Percentiles rank a stretch among this genome's conserved stretches.
Conservation (phyloP, 2,888 invertebrate species). For the Caenorhabditis sulstoni region DNA sequence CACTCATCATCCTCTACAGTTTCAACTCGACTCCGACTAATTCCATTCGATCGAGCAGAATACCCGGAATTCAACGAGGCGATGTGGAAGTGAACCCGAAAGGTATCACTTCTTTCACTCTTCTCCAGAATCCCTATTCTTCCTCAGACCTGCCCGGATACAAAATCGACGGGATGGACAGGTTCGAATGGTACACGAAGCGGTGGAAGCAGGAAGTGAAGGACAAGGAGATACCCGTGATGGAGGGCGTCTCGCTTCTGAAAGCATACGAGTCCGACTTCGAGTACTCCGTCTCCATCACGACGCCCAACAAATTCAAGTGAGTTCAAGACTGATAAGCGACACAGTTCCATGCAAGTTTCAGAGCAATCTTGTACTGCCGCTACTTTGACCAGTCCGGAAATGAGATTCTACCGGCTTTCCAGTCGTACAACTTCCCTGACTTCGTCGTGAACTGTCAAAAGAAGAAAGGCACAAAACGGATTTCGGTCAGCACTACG, state of each 20-base stretch:
- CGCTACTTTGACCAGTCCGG: slow-evolving; percentile 43
- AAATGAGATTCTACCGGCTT: slow-evolving; percentile 25
- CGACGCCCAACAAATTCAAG: slow-evolving; percentile 35
- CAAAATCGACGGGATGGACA: slow-evolving; percentile 46
- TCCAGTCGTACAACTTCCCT: slow-evolving; percentile 47
- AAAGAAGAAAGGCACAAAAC: slow-evolving; percentile 33
- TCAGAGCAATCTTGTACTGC: slow-evolving; percentile 45
- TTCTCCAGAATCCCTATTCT: not conserved
- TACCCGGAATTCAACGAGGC: not conserved
- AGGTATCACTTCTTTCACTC: slow-evolving; percentile 1
- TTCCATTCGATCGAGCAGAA: not conserved
- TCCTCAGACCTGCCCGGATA: slow-evolving; percentile 33
- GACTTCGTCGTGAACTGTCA: slow-evolving; percentile 46
- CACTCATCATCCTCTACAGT: slow-evolving; percentile 46
- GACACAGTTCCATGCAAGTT: not conserved
- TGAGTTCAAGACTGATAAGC: not conserved
- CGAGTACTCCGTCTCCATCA: slow-evolving; percentile 38
- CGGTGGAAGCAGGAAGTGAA: slow-evolving; percentile 42
- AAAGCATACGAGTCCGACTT: slow-evolving; percentile 48
- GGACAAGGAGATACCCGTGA: slow-evolving; percentile 25
- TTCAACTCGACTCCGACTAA: slow-evolving; percentile 34
- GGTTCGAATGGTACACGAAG: slow-evolving; percentile 46
- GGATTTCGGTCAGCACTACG: slow-evolving; percentile 36
- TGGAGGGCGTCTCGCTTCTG: slow-evolving; percentile 32
- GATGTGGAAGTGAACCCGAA: slow-evolving; percentile 18